These are phyloP conservation scores for Priapulus caudatus DNA, from an alignment of 2,888 invertebrate species.

Conservation along the genomic window DNA sequence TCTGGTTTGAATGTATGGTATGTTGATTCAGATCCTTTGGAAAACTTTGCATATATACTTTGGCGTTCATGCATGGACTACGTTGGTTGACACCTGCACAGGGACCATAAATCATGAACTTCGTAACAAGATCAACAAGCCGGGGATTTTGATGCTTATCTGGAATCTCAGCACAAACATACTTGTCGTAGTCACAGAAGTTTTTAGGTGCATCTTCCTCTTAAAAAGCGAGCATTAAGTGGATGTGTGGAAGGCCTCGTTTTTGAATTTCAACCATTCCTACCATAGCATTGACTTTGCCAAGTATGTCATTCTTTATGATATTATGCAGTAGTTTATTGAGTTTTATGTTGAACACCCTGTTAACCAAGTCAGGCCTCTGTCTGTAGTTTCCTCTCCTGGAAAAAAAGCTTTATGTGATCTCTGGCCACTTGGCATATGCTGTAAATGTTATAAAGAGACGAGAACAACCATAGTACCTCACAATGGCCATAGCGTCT, in stretches of 20 bases:
- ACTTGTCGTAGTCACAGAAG: slow-evolving; percentile 17
- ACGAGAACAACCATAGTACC: slow-evolving; percentile 37
- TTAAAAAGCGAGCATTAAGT: slow-evolving; percentile 26
- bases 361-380: too few species aligned
- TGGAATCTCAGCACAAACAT: slow-evolving; percentile 23
- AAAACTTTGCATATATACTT: too few species aligned
- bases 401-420: too few species aligned
- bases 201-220: slow-evolving; percentile 27
- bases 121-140: slow-evolving; percentile 19
- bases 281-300: too few species aligned
- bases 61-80: slow-evolving; percentile 37
- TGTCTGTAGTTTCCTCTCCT: too few species aligned
- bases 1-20: too few species aligned
- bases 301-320: too few species aligned
- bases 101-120: slow-evolving; percentile 25
- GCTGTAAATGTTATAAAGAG: too few species aligned
- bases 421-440: too few species aligned
- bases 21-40: slow-evolving; percentile 28
- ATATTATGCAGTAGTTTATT: too few species aligned
- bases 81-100: slow-evolving; percentile 23
- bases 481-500: slow-evolving; percentile 40
- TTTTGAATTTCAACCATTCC: slow-evolving; percentile 29
- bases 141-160: slow-evolving; percentile 17
- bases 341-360: too few species aligned
- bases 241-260: slow-evolving; percentile 28